Base-by-base conservation (phyloP, 2,888 invertebrate species). In the Malthinus seriepunctatus region DNA sequence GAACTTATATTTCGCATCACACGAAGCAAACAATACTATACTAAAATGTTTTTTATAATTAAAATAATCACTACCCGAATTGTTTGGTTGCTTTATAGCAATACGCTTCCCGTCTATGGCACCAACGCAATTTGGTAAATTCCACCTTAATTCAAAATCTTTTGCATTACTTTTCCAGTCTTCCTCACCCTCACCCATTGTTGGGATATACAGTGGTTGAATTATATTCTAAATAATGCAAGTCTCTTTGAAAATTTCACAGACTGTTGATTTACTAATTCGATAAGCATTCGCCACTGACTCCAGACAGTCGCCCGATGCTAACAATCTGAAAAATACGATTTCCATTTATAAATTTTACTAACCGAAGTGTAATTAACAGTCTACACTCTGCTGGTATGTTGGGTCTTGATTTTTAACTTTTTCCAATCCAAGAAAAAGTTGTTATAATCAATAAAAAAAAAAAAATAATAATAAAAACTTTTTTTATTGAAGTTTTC, bases 1-100 rank as follows among this genome's bases (percentile, higher is more conserved):
- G 67, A 76, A 76, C 37, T 54, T 59, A 61, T 72, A 73, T 9
- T 69, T 63, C 3, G 66, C 66, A 57, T 72, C 70, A 54, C 71
- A 71, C 39, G 67, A 45, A 35, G 69, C 73, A 49, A 74, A 61
- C 45, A 23, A 23, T 3, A 23, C 23, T 23, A 23, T 23, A 23
- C 23, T 23, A 5, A 23, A 23, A 23, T 23, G 63, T 48, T 67
- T 63, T 68, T 76, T 72, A 62, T 73, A 73, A 63, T 74, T 75
- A 54, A 61, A 71, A 60, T 58, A 73, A 45, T 65, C 52, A 8
- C 70, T 69, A 14, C 73, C 72, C 49, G 65, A 65, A 15, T 71
- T 62, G 14, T 54, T 9, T 9, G 73, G 72, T 10, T 63, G 57
- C 56, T 66, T 61, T 50, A 73, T 67, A 62, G 59, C 54, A 14